Evolutionary conservation across 2,113 vertebrate species (phyloP), one percentile per base, ranked within the genome.

Genomic region (Halichoeres trimaculatus): DNA sequence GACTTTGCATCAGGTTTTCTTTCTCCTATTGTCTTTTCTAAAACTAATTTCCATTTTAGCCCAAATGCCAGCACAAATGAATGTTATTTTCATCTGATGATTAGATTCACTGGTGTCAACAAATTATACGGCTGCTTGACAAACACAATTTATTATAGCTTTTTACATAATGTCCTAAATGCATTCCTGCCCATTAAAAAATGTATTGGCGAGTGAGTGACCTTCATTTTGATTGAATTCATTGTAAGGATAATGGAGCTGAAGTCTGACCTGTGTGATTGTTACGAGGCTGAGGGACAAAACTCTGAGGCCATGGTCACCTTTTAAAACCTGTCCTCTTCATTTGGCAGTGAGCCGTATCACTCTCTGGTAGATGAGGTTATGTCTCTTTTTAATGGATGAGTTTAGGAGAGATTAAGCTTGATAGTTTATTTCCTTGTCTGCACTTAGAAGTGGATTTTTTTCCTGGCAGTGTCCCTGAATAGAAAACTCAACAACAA

Each of bases 211-310:
- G 19, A 41, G 52, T 36, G 20, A 20, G 20, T 64, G 5, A 67
- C 66, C 41, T 70, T 72, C 23, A 53, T 71, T 73, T 52, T 47
- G 38, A 10, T 6, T 48, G 40, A 43, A 61, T 47, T 62, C 5
- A 56, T n/a, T 81, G 36, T 38, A 41, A 73, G 26, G 76, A 68
- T 26, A 63, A 61, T 43, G 70, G 36, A 38, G 40, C 50, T 22
- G 55, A 63, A 19, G 36, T 45, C 50, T 51, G 26, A 36, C 17
- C 4, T 60, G 62, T 58, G 23, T 22, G 67, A n/a, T 14, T 56
- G 41, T 60, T 45, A 59, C 58, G 38, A 63, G 71, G 50, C 43
- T 48, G 9, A 26, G 30, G 55, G 63, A n/a, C 43, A 19, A 14
- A 45, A 19, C 43, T 36, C 19, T 22, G 55, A 58, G 26, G 16